Evolutionary conservation across 2,888 invertebrate species (phyloP), one percentile per base, ranked within the genome.

Genomic region (Tetragonula carbonaria): DNA sequence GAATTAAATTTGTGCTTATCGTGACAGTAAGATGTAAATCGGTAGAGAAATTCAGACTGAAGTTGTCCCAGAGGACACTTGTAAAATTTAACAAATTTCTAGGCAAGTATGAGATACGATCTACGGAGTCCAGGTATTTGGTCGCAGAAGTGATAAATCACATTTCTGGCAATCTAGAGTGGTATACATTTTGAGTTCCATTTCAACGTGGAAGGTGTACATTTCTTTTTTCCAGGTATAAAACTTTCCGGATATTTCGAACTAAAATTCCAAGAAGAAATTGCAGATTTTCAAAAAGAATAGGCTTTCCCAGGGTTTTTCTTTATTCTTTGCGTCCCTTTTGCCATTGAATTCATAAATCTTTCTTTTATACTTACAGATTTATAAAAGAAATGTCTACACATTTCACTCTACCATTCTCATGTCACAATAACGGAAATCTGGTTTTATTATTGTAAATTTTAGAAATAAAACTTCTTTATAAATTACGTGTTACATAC

Each of bases 71-170:
- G 28, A 21, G 21, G 21, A 8, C 55, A 5, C 6, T 45, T 45
- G 45, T 45, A 8, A 18, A 53, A 53, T 28, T 68, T 28, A 18
- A n/a, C 51, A 68, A 53, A 53, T 51, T 53, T 68, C n/a, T 18
- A 70, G 33, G 70, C 16, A 70, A 11, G 53, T 33, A 33, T 55
- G 55, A 55, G 13, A 18, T 53, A 13, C 4, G 23, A 5, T 62
- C 8, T 63, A 21, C 5, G 21, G 18, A 5, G 6, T n/a, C 14
- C 14, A 55, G 55, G 6, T 55, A 21, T 4, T 55, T 33, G 4
- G 13, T 45, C 51, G 71, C 33, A 66, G 71, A 63, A 51, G 55
- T 65, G 16, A 55, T 74, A 73, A 65, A 78, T 82, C 67, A 45
- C 33, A 57, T 38, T 57, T 51, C 16, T 38, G 14, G n/a, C 13